Percentiles rank a stretch among this genome's conserved stretches.
phyloP scores from a whole-genome alignment of 2,797 vertebrate genomes.

The Todus mexicanus region DNA sequence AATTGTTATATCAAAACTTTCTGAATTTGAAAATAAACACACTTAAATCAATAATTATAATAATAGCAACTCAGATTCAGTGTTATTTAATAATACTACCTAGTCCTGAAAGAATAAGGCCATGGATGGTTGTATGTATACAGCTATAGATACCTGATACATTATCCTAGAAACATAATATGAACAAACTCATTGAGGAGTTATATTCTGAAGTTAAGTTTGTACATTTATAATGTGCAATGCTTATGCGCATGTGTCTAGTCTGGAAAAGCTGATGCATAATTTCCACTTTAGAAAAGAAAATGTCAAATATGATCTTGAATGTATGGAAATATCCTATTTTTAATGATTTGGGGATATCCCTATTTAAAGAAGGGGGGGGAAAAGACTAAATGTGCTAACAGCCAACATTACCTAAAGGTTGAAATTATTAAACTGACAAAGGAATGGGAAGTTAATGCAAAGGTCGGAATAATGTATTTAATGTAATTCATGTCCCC shows the following conservation, averaged over 20 bases:
- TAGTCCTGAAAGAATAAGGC: background rate
- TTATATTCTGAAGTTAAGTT: background rate
- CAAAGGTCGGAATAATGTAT: background rate
- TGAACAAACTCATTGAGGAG: background rate
- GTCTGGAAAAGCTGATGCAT: background rate
- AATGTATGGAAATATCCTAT: background rate
- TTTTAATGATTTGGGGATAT: conserved; percentile 1
- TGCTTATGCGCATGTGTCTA: background rate
- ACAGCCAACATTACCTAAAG: background rate
- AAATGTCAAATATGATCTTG: background rate
- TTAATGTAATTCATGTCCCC: conserved; percentile 9
- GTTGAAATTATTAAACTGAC: conserved; percentile 22
- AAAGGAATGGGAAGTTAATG: background rate
- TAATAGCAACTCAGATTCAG: background rate
- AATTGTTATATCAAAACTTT: background rate
- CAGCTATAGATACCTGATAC: background rate
- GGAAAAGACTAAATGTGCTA: background rate
- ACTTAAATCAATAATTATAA: background rate
- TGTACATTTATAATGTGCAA: background rate
- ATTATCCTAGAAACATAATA: background rate
- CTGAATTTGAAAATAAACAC: background rate
- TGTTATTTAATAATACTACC: background rate
- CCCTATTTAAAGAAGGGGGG: background rate
- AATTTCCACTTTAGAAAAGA: background rate
- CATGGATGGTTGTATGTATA: background rate